These are phyloP conservation scores for Endomychus coccineus DNA, from an alignment of 2,888 invertebrate species.

Conservation along the genomic window DNA sequence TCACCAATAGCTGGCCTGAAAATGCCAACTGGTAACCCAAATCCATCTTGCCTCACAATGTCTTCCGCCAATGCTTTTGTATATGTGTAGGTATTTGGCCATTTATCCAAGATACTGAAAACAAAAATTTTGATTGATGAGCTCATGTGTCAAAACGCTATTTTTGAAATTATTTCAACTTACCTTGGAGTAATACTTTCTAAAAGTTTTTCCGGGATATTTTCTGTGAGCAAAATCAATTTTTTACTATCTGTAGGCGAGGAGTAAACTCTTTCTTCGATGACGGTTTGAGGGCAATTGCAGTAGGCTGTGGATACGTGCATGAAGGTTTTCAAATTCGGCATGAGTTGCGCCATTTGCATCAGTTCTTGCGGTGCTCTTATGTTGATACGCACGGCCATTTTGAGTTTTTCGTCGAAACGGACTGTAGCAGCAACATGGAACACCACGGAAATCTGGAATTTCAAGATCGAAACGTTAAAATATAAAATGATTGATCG, in stretches of 20 bases:
- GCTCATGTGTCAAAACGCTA: neutral
- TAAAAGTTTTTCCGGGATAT: constrained; percentile 46
- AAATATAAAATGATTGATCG: too few species aligned
- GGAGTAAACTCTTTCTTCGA: constrained; percentile 51
- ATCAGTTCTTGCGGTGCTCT: constrained; percentile 9
- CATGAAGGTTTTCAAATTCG: constrained; percentile 50
- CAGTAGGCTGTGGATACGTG: constrained; percentile 56
- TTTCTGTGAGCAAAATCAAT: constrained; percentile 47
- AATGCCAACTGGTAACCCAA: constrained; percentile 71
- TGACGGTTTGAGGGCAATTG: constrained; percentile 41
- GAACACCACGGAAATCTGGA: constrained; percentile 11
- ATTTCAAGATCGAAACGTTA: too few species aligned
- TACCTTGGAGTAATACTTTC: constrained; percentile 53
- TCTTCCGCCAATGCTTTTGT: constrained; percentile 87
- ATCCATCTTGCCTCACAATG: constrained; percentile 57
- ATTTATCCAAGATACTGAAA: constrained; percentile 57
- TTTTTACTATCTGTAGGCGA: constrained; percentile 48
- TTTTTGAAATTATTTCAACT: constrained; percentile 28
- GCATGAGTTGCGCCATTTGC: constrained; percentile 58
- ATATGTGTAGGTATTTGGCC: constrained; percentile 87
- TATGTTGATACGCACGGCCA: constrained; percentile 12
- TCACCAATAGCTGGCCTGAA: constrained; percentile 79
- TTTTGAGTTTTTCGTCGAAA: constrained; percentile 14
- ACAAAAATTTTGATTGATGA: constrained; percentile 7
- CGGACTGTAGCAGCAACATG: constrained; percentile 15